Evolutionary conservation across 2,888 invertebrate species (phyloP).

Genomic region (Ornithoptera priamus): DNA sequence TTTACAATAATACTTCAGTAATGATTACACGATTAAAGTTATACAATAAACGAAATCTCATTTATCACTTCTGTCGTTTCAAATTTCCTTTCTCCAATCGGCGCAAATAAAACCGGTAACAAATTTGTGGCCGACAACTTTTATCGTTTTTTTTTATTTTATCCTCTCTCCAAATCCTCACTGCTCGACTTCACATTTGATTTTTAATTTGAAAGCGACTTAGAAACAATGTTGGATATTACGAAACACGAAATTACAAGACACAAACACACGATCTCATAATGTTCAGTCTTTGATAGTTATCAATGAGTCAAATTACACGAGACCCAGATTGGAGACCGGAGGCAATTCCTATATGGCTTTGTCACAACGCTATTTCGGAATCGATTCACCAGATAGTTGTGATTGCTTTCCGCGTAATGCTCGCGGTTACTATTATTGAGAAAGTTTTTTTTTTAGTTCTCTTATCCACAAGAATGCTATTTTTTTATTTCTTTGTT

Average conservation of each 20-base stretch:
- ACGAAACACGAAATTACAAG: not conserved
- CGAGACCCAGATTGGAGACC: slow-evolving; percentile 43
- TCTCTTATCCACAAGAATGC: not conserved
- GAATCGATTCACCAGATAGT: slow-evolving; percentile 61
- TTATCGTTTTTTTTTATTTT: slow-evolving; percentile 1
- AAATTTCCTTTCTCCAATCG: not conserved
- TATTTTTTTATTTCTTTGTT: not conserved
- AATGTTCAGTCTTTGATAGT: slow-evolving; percentile 55
- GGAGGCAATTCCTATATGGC: slow-evolving; percentile 41
- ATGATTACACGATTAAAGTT: too few relatives aligned
- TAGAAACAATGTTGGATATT: not conserved
- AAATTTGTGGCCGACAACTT: slow-evolving; percentile 1
- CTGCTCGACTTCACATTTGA: slow-evolving; percentile 1
- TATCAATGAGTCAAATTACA: slow-evolving; percentile 62
- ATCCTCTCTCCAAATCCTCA: not conserved
- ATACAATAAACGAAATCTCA: too few relatives aligned
- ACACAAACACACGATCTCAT: slow-evolving; percentile 35
- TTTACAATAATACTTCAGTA: too few relatives aligned
- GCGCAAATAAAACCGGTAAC: slow-evolving; percentile 1
- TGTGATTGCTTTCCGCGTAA: slow-evolving; percentile 65
- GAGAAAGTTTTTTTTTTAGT: slow-evolving; percentile 8
- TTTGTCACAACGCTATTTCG: slow-evolving; percentile 56
- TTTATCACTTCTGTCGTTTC: too few relatives aligned
- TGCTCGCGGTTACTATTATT: slow-evolving; percentile 37
- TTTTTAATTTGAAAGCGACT: slow-evolving; percentile 11